Evolutionary conservation across 2,888 invertebrate genomes (phyloP).

Genomic region (Andrena flavipes): DNA sequence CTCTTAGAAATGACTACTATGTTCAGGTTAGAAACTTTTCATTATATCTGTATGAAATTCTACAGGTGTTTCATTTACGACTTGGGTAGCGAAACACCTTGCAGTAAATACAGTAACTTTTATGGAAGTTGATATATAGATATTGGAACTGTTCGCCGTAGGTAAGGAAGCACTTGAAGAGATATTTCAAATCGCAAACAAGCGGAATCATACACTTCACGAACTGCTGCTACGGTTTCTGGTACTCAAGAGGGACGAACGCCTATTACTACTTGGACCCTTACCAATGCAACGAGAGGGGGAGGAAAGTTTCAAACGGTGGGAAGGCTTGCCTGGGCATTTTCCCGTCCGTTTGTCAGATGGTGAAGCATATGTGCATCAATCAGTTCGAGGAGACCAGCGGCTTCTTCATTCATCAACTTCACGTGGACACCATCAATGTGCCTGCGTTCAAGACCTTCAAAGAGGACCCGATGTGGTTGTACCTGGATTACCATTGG

Average conservation of each 20-base stretch:
- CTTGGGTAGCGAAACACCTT: too few species aligned
- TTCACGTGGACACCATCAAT: slow-evolving; percentile 80
- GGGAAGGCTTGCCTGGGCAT: slow-evolving; percentile 77
- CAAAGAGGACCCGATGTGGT: slow-evolving; percentile 82
- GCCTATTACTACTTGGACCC: slow-evolving; percentile 82
- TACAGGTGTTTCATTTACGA: too few species aligned
- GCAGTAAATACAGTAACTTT: too few species aligned
- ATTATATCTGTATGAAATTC: too few species aligned
- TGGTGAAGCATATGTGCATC: slow-evolving; percentile 78
- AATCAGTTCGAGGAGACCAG: slow-evolving; percentile 77
- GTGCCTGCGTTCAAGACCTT: slow-evolving; percentile 69
- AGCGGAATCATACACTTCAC: slow-evolving; percentile 81
- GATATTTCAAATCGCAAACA: slow-evolving; percentile 70
- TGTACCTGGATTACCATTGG: slow-evolving; percentile 83
- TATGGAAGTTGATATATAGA: not conserved
- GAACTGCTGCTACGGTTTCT: slow-evolving; percentile 83
- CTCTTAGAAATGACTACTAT: slow-evolving; percentile 67
- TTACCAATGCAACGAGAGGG: slow-evolving; percentile 76
- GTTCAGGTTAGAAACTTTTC: slow-evolving; percentile 58
- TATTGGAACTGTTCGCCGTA: not conserved
- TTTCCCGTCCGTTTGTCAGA: slow-evolving; percentile 75
- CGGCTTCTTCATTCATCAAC: slow-evolving; percentile 81
- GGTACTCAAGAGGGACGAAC: slow-evolving; percentile 78
- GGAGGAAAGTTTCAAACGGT: slow-evolving; percentile 66
- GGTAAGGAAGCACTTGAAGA: slow-evolving; percentile 74